Evolutionary conservation across 2,797 vertebrate genomes (phyloP), one percentile per base, ranked within the genome.

Genomic region (Chromobotia macracanthus): DNA sequence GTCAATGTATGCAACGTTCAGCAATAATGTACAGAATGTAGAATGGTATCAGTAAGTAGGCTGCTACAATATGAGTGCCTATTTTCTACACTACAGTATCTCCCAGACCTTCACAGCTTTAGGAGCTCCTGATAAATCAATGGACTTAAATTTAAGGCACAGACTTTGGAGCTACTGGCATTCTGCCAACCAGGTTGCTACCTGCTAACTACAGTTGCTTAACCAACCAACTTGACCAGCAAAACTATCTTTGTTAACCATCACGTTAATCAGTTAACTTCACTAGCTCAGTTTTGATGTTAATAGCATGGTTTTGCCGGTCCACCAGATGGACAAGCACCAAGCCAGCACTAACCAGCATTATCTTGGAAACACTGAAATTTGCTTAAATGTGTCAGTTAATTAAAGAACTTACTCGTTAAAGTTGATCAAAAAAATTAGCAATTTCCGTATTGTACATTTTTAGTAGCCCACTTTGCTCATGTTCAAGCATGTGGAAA

Each of bases 391-490:
- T 11, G 10, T 44, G 41, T 44, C 41, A 11, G 41, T 10, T 44
- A 44, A 10, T 44, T 11, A 44, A 41, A 44, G 3, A 5, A 2
- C 41, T 44, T 10, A 11, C 41, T 44, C 41, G 1, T 44, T 44
- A 11, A 44, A 44, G 10, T 10, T 11, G 0, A 44, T 44, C 41
- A 11, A 44, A 44, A 44, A 44, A 44, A 9, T 16, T 15, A 5
- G 48, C 4, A 4, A 2, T 16, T 13, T 50, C 15, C 16, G 46
- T 50, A 3, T 3, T 50, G 46, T 16, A 50, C 15, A 50, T 50
- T 50, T 78, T 71, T 31, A 73, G 16, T 16, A 41, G 28, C 38
- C 74, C 50, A 58, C 70, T 65, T 48, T 31, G 56, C 48, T 70
- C 19, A 71, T 48, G 48, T 71, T 56, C 53, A 71, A n/a, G n/a